A percentile compares a stretch with the other conserved stretches of the same genome.
These are phyloP conservation scores for Drosophila ficusphila DNA, from an alignment of 1,140 invertebrate genomes.

Conservation along the genomic window DNA sequence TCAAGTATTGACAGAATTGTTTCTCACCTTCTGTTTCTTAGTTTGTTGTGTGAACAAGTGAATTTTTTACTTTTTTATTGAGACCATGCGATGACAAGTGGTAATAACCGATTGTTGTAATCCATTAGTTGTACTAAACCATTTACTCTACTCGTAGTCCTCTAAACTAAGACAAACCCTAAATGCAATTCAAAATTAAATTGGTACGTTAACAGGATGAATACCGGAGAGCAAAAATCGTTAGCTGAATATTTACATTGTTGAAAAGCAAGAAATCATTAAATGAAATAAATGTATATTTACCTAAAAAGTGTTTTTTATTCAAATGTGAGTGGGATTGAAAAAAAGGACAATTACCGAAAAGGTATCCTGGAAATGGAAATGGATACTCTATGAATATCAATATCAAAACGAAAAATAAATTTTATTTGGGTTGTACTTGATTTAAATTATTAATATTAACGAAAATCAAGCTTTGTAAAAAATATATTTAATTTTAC, in stretches of 20 bases:
- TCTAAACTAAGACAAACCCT: constrained; percentile 45
- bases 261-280: constrained; percentile 72
- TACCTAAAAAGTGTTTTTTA: constrained; percentile 46
- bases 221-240: constrained; percentile 50
- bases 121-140: constrained; percentile 67
- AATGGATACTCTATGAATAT: too few relatives aligned
- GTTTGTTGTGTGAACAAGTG: constrained; percentile 47
- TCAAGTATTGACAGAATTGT: constrained; percentile 60
- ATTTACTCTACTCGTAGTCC: constrained; percentile 53
- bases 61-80: constrained; percentile 66
- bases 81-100: constrained; percentile 23
- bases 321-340: not conserved
- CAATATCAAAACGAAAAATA: too few relatives aligned
- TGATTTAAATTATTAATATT: too few relatives aligned
- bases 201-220: constrained; percentile 34
- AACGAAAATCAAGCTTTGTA: too few relatives aligned
- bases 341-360: too few relatives aligned
- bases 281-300: constrained; percentile 82
- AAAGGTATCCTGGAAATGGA: too few relatives aligned
- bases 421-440: too few relatives aligned
- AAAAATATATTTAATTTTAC: too few relatives aligned
- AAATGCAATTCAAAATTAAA: constrained; percentile 57
- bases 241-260: constrained; percentile 81
- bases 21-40: constrained; percentile 40
- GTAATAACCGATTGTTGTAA: constrained; percentile 53